Percentiles rank a stretch among this genome's conserved stretches.
Evolutionary conservation across 1,140 invertebrate genomes (phyloP).

Genomic region (Saccostrea cuccullata): DNA sequence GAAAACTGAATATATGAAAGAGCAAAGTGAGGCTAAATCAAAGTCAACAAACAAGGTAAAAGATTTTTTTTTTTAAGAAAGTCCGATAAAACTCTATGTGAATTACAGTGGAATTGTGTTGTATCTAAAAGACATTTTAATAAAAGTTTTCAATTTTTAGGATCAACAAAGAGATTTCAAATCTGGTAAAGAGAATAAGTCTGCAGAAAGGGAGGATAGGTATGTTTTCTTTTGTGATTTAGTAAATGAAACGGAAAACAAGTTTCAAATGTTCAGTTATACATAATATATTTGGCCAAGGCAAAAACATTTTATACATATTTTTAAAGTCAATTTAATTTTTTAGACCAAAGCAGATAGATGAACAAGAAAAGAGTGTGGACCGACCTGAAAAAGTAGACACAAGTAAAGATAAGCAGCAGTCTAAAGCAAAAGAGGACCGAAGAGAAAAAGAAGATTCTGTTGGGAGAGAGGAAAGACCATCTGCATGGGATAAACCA

Average conservation of each 20-base stretch:
- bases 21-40: slow-evolving; percentile 50
- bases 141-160: background rate
- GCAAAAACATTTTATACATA: too few species aligned
- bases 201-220: background rate
- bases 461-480: slow-evolving; percentile 43
- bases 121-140: background rate
- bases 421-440: slow-evolving; percentile 29
- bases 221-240: background rate
- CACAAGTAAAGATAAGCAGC: slow-evolving; percentile 51
- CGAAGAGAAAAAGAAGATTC: slow-evolving; percentile 38
- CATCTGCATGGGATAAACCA: slow-evolving; percentile 22
- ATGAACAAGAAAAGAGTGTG: slow-evolving; percentile 28
- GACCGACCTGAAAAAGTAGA: slow-evolving; percentile 48
- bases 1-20: slow-evolving; percentile 75
- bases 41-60: slow-evolving; percentile 58
- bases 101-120: background rate
- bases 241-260: too few species aligned
- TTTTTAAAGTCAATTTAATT: background rate
- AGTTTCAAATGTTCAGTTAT: too few species aligned
- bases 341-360: slow-evolving; percentile 42
- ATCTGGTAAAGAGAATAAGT: slow-evolving; percentile 29
- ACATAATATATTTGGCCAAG: too few species aligned
- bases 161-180: slow-evolving; percentile 15
- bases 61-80: background rate
- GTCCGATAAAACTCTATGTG: background rate